These are phyloP conservation scores for Remorina albescens DNA, from an alignment of 2,797 vertebrate species.

Conservation along the genomic window DNA sequence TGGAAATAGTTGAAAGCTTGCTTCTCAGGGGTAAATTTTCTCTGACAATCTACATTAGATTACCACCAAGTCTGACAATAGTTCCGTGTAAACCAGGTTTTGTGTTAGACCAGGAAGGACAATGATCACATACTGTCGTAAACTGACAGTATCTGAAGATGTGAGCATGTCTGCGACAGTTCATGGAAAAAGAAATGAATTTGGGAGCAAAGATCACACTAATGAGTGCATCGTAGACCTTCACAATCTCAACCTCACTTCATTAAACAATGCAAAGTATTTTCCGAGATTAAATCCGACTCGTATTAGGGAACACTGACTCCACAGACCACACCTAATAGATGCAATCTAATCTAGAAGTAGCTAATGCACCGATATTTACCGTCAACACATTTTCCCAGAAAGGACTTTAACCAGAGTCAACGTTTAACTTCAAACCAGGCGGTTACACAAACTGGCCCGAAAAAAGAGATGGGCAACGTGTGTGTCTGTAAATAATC, in stretches of 20 bases:
- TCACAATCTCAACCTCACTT: background rate
- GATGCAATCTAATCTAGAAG: background rate
- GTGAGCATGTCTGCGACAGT: background rate
- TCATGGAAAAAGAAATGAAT: background rate
- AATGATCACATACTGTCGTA: no score
- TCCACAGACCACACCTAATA: background rate
- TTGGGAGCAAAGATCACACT: constrained; percentile 1
- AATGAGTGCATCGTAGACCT: background rate
- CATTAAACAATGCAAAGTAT: background rate
- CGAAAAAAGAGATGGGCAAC: background rate
- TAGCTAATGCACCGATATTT: background rate
- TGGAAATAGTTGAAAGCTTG: background rate
- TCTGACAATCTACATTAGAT: background rate
- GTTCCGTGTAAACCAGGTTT: background rate
- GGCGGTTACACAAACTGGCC: background rate
- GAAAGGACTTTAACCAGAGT: constrained; percentile 16
- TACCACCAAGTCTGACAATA: background rate
- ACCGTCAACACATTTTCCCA: background rate
- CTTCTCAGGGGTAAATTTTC: background rate
- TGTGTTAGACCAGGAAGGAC: background rate
- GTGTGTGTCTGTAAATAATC: constrained; percentile 11
- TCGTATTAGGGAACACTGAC: background rate
- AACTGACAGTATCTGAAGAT: background rate
- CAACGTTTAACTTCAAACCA: constrained; percentile 8
- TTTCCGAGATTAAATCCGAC: background rate